Evolutionary conservation across 2,888 invertebrate genomes (phyloP), one percentile per base, ranked within the genome.

Genomic region (Heliconius hortense): DNA sequence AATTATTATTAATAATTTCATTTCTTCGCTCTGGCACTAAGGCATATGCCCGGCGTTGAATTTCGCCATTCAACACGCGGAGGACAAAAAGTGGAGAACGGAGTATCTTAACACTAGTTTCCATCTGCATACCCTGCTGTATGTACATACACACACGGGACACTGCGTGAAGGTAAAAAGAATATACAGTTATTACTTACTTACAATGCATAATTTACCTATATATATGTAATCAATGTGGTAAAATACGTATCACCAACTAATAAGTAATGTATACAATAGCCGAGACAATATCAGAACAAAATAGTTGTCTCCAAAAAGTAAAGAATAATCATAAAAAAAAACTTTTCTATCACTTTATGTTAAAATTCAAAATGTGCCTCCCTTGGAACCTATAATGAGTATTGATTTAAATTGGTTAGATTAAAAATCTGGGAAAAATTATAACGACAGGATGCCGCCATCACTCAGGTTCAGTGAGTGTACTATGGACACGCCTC

Each of bases 331-430:
- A 92, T 90, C 88, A 90, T 91, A n/a, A 31, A 90, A 92, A 92
- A 39, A 92, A 91, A 89, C 87, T 89, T 90, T 90, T 89, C 89
- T 56, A 90, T 92, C 90, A 90, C 90, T 85, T 86, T 87, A 86
- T 87, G 87, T 88, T 90, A 87, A 90, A 89, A 85, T 86, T 87
- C 87, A 83, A 89, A 89, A 92, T 91, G 91, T 92, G 90, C 90
- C 91, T 90, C 91, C 90, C 91, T 91, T 89, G 88, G 90, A 90
- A 89, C 86, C 90, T 89, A 93, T 93, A 93, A 94, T 91, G 91
- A 92, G 92, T 92, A 93, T 93, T 93, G 94, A 93, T 94, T 93
- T 92, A 93, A 93, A 93, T 91, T 89, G 89, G 88, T 89, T 85
- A 90, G 89, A 90, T 92, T 90, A 88, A 91, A 92, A 93, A 92